Evolutionary conservation across 2,888 invertebrate genomes (phyloP).

Genomic region (Hartigia nigra): DNA sequence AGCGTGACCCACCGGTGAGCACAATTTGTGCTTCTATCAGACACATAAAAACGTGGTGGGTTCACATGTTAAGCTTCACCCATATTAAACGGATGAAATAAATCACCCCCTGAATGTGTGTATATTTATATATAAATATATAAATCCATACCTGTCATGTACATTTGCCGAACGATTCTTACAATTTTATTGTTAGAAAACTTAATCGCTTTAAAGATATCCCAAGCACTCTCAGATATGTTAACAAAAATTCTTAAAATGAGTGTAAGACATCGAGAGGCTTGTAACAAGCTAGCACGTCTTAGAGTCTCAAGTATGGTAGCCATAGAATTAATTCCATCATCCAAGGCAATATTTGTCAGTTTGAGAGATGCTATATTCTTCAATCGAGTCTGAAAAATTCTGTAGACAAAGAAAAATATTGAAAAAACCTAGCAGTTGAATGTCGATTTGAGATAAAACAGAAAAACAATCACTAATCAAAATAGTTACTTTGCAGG

Average conservation of each 20-base stretch:
- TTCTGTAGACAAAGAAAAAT: neutral
- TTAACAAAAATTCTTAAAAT: neutral
- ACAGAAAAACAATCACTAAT: neutral
- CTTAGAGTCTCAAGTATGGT: neutral
- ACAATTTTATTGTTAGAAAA: neutral
- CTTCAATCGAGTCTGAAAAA: neutral
- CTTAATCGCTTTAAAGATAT: neutral
- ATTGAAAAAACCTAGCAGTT: no score
- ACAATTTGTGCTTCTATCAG: no score
- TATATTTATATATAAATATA: no score
- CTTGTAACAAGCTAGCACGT: slow-evolving; percentile 1
- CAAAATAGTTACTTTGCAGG: neutral
- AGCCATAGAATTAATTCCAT: neutral
- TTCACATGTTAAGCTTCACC: no score
- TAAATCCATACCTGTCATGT: no score
- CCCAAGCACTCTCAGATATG: neutral
- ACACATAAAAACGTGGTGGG: no score
- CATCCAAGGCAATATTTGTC: neutral
- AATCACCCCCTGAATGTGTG: no score
- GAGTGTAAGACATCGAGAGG: neutral
- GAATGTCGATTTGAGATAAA: neutral
- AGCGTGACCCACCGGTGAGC: no score
- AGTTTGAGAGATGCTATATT: neutral
- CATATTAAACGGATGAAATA: no score
- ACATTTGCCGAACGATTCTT: neutral